Base-by-base conservation (phyloP, 2,888 invertebrate species). In the Drosophila quasianomalipes region DNA sequence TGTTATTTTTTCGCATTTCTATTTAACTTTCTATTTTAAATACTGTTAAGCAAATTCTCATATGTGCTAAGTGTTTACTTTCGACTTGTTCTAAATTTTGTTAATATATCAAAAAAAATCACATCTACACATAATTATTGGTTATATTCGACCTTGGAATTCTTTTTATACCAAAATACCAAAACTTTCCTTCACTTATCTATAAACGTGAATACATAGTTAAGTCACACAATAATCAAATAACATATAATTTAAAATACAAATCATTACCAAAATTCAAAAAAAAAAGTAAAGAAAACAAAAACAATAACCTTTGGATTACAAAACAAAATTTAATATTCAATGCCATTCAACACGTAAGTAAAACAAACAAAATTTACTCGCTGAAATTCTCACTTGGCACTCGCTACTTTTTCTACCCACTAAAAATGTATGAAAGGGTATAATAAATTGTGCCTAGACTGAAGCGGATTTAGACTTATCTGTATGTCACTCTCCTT, bases 51-150 rank as follows among this genome's bases (percentile, higher is more conserved):
- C 47, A 28, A 77, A 57, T 39, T 73, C 76, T 80, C 61, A 73
- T 81, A 73, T 39, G 61, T 77, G 73, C 58, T 77, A 77, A 78
- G 79, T 74, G 81, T 74, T 71, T 68, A 53, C 61, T 22, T 44
- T 78, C 65, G 64, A 70, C 65, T 77, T 70, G 69, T 80, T 76
- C 61, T 63, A 63, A 64, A 66, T 53, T 26, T 54, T 67, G 67
- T 71, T 62, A 49, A 52, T 22, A 30, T 41, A 31, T 58, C 31
- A 22, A 22, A 5, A 22, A 37, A 7, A 37, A 37, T 37, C 10
- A 55, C 47, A 9, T 7, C 4, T 14, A 44, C 14, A 22, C 4
- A 22, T 22, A 47, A 4, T n/a, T n/a, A 30, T 57, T 30, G n/a
- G 9, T n/a, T 51, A 54, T 3, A 71, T 31, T 41, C 30, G 9